A percentile compares a stretch with the other conserved stretches of the same genome.
These are phyloP conservation scores for Drosophila peninsularis DNA, from an alignment of 2,888 invertebrate species.

Conservation along the genomic window DNA sequence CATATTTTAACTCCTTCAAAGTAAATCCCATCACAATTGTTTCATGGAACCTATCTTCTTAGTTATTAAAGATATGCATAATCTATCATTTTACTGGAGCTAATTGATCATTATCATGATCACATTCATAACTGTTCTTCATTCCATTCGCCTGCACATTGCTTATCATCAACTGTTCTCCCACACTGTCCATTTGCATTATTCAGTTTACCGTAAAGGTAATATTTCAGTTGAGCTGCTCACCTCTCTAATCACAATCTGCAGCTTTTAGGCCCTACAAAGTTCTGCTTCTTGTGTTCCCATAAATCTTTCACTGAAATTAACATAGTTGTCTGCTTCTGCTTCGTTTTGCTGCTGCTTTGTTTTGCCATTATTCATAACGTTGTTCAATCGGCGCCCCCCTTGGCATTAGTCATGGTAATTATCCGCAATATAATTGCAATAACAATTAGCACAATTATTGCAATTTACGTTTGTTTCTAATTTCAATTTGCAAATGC, in stretches of 20 bases:
- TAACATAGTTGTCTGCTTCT: constrained; percentile 14
- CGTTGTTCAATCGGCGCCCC: constrained; percentile 44
- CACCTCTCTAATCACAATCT: constrained; percentile 15
- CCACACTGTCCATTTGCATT: constrained; percentile 3
- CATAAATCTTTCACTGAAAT: constrained; percentile 31
- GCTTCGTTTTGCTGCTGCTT: background rate
- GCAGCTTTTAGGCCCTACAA: constrained; percentile 19
- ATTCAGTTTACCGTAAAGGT: background rate
- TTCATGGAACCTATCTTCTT: too few species aligned
- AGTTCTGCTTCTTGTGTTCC: constrained; percentile 26
- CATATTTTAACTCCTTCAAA: too few species aligned
- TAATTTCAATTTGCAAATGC: constrained; percentile 75
- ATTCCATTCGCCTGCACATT: background rate
- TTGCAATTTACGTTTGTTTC: constrained; percentile 69
- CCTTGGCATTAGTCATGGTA: constrained; percentile 74
- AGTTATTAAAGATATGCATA: background rate
- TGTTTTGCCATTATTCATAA: constrained; percentile 57
- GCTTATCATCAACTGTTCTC: background rate
- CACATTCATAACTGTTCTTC: background rate
- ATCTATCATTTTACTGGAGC: background rate
- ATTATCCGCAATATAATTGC: constrained; percentile 73
- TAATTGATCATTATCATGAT: background rate
- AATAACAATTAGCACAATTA: constrained; percentile 78
- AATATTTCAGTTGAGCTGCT: constrained; percentile 25
- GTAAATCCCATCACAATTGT: too few species aligned